phyloP scores from a whole-genome alignment of 1,140 invertebrate genomes.

The Tetragnatha versicolor region DNA sequence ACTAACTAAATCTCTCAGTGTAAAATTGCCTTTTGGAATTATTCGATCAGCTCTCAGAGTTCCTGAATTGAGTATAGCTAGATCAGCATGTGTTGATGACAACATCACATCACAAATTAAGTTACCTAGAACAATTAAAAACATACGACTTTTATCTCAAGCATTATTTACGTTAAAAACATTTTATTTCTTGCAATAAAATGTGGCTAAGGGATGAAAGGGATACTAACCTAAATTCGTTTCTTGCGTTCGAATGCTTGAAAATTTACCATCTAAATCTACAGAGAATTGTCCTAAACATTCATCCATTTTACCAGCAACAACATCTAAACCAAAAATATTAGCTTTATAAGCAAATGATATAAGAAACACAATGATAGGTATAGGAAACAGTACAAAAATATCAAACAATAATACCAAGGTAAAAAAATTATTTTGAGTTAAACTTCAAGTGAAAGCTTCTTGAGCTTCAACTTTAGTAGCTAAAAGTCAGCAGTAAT shows the following conservation, averaged over 20 bases:
- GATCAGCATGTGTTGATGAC: constrained; percentile 81
- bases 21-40: constrained; percentile 81
- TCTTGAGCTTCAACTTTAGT: no score
- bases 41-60: constrained; percentile 81
- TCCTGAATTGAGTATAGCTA: constrained; percentile 86
- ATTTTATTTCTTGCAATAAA: not conserved
- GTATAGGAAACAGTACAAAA: not conserved
- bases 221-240: constrained; percentile 73
- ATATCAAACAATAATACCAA: not conserved
- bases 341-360: not conserved
- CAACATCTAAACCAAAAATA: constrained; percentile 58
- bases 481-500: no score
- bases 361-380: not conserved
- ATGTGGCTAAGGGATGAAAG: constrained; percentile 54
- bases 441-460: no score
- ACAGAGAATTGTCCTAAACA: constrained; percentile 81
- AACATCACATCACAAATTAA: constrained; percentile 88
- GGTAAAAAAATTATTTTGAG: no score
- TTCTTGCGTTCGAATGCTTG: constrained; percentile 78
- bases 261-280: constrained; percentile 84
- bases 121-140: constrained; percentile 72
- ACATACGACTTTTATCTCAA: not conserved
- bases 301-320: constrained; percentile 83
- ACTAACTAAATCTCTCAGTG: constrained; percentile 79
- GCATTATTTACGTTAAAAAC: not conserved